These are phyloP conservation scores for Phaetusa simplex DNA, from an alignment of 2,113 vertebrate genomes.

Conservation along the genomic window DNA sequence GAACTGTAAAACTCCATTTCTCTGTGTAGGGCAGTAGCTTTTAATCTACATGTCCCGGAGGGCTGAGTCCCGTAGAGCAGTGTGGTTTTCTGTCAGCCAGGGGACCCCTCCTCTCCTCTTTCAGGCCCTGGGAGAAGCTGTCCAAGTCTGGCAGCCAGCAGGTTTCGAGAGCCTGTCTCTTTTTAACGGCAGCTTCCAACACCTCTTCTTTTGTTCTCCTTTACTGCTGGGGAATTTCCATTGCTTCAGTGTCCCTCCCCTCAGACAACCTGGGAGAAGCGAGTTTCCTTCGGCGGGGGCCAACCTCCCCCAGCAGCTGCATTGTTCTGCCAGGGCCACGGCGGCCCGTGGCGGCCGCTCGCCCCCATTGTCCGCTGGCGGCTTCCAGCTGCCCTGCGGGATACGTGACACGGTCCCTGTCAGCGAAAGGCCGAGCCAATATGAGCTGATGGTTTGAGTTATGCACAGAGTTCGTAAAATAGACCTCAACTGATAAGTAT, in stretches of 20 bases:
- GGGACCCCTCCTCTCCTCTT: neutral
- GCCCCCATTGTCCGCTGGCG: neutral
- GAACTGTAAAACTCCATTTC: neutral
- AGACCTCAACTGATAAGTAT: slow-evolving; percentile 13
- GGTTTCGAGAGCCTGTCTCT: neutral
- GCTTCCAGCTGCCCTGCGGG: slow-evolving; percentile 20
- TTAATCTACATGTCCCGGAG: accelerated
- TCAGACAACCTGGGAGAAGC: slow-evolving; percentile 40
- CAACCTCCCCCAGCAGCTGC: neutral
- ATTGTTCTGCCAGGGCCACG: slow-evolving; percentile 35
- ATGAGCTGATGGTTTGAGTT: slow-evolving; percentile 4
- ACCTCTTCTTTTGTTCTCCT: slow-evolving; percentile 58
- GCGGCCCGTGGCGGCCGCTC: neutral
- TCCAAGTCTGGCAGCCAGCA: neutral
- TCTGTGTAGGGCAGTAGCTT: neutral
- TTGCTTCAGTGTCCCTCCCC: slow-evolving; percentile 42
- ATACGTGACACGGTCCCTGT: slow-evolving; percentile 65
- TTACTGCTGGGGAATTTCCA: slow-evolving; percentile 64
- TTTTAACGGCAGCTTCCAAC: neutral
- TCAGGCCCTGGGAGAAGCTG: neutral
- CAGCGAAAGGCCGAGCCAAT: slow-evolving; percentile 2
- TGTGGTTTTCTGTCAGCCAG: neutral
- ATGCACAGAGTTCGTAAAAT: neutral
- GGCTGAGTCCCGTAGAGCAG: neutral
- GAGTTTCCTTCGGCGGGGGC: slow-evolving; percentile 42